Conservation (phyloP, 2,797 vertebrate species). For the Acipenser ruthenus region DNA sequence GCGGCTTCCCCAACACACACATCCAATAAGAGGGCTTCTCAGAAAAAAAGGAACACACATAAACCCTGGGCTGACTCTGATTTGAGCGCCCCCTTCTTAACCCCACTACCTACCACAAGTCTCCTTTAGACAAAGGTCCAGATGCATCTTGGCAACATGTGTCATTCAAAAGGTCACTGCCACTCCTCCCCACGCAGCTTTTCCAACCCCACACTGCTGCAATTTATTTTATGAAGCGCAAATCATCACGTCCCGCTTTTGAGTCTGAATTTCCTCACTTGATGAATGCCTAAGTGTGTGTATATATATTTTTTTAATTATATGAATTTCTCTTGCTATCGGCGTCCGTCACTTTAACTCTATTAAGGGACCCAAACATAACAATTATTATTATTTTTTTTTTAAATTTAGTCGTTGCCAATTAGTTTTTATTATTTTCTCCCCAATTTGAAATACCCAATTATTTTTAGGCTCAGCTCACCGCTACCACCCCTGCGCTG, state of each 20-base stretch:
- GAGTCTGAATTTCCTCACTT: slow-evolving; percentile 17
- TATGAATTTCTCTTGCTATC: slow-evolving; percentile 17
- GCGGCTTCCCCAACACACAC: slow-evolving; percentile 52
- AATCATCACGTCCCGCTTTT: slow-evolving; percentile 5
- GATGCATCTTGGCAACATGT: slow-evolving; percentile 54
- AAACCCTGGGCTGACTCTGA: slow-evolving; percentile 52
- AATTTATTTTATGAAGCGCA: slow-evolving; percentile 20
- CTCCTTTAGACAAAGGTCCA: slow-evolving; percentile 53
- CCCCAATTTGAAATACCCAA: too few relatives aligned
- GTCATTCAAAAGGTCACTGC: slow-evolving; percentile 57
- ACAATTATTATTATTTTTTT: too few relatives aligned
- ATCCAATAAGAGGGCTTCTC: slow-evolving; percentile 46
- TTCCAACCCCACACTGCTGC: neutral
- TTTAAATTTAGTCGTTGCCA: too few relatives aligned
- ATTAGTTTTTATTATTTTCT: too few relatives aligned
- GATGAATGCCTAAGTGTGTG: slow-evolving; percentile 24
- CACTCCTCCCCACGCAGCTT: slow-evolving; percentile 28
- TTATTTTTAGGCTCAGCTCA: too few relatives aligned
- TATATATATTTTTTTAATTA: slow-evolving; percentile 19
- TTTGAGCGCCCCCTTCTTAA: slow-evolving; percentile 12
- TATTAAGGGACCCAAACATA: neutral
- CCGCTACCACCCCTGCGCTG: too few relatives aligned
- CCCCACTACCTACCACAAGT: slow-evolving; percentile 19
- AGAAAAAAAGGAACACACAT: slow-evolving; percentile 52
- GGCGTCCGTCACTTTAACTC: slow-evolving; percentile 16